Evolutionary conservation across 2,113 vertebrate genomes (phyloP), one percentile per base, ranked within the genome.

Genomic region (Aegotheles bennettii): DNA sequence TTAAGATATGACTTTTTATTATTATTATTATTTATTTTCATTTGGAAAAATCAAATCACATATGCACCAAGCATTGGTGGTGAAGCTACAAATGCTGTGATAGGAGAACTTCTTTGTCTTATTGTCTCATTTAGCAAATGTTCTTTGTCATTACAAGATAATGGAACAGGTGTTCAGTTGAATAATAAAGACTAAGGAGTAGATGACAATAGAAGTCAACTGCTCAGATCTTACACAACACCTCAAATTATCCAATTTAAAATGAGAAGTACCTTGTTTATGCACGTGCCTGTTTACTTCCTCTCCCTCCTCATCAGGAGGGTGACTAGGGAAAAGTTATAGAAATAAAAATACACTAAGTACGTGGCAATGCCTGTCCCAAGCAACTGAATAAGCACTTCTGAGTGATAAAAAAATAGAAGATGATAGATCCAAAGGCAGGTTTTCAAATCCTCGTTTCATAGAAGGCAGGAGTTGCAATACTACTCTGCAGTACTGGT

Each of bases 31-130:
- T n/a, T n/a, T n/a, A n/a, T n/a, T n/a, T n/a, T n/a, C n/a, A n/a
- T n/a, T n/a, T n/a, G n/a, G n/a, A n/a, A n/a, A n/a, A n/a, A n/a
- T n/a, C n/a, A n/a, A n/a, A n/a, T n/a, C n/a, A n/a, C n/a, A n/a
- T n/a, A n/a, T n/a, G 14, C 12, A 40, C 23, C 10, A 23, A 6
- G n/a, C 0, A 1, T 40, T 31, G n/a, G 5, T 68, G 33, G n/a
- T 36, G 45, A 57, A 33, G 38, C 29, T 38, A 24, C 11, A 35
- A 36, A 9, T 69, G 15, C 7, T 81, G 16, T 83, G 20, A 7
- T 35, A 70, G 64, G 31, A 50, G 13, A 79, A 43, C 33, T 40
- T 61, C 28, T n/a, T n/a, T n/a, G n/a, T n/a, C n/a, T n/a, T n/a
- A n/a, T n/a, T n/a, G 12, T 84, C 35, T 59, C 7, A 4, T 16